Conservation (phyloP, 2,113 vertebrate species). For the Sarotherodon lohbergeri region DNA sequence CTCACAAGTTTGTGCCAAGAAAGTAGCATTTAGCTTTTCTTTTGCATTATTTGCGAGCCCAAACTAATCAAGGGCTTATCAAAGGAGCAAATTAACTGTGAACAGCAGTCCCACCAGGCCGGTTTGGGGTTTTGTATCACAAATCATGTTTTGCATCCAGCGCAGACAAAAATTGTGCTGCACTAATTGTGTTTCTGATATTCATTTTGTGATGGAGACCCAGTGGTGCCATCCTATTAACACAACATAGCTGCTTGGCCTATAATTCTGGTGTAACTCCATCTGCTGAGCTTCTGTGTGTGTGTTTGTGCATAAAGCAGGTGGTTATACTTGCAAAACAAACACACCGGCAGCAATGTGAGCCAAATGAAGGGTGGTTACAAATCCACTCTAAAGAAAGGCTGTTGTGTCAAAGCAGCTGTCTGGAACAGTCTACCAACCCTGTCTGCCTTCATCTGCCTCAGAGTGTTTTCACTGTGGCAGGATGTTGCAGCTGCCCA, state of each 20-base stretch:
- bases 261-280: not conserved
- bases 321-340: constrained; percentile 22
- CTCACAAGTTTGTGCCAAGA: not conserved
- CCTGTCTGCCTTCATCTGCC: constrained; percentile 7
- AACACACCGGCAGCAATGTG: constrained; percentile 46
- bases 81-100: not conserved
- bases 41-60: not conserved
- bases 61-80: not conserved
- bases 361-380: not conserved
- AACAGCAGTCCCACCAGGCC: not conserved
- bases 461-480: constrained; percentile 45
- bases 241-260: not conserved
- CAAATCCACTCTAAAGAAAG: constrained; percentile 22
- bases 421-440: constrained; percentile 25
- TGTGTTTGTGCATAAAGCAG: not conserved
- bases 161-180: not conserved
- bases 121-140: not conserved
- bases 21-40: not conserved
- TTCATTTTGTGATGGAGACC: not conserved
- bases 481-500: constrained; percentile 22
- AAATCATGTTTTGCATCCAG: not conserved
- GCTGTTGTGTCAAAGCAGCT: constrained; percentile 35
- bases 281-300: constrained; percentile 11
- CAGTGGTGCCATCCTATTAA: not conserved
- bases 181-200: not conserved